Percentiles rank a stretch among this genome's conserved stretches.
Conservation (phyloP, 1,140 invertebrate species). For the Caenorhabditis brenneri region DNA sequence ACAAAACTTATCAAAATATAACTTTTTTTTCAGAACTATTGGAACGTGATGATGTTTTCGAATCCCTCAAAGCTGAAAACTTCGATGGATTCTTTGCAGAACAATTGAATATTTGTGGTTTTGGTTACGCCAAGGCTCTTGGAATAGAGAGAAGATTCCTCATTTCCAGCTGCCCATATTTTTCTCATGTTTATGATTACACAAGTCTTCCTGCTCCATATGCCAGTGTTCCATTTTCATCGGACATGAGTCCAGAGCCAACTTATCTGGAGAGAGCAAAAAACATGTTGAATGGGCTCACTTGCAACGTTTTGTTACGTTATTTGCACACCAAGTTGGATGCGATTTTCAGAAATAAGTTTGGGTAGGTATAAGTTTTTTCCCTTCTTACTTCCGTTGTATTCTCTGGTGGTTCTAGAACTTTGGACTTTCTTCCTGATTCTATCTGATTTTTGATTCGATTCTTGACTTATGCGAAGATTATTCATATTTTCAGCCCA, state of each 20-base stretch:
- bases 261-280: background rate
- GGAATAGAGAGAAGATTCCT: background rate
- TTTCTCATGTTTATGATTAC: conserved; percentile 7
- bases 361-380: conserved; percentile 45
- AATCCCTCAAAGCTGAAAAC: background rate
- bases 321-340: background rate
- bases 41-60: background rate
- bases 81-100: background rate
- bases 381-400: too few species aligned
- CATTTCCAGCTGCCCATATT: background rate
- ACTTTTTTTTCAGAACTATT: background rate
- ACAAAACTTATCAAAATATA: background rate
- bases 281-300: background rate
- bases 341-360: conserved; percentile 43
- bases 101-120: conserved; percentile 21
- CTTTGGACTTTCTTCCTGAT: background rate
- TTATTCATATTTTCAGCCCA: conserved; percentile 43
- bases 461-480: background rate
- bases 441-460: background rate
- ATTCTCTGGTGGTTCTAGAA: too few species aligned
- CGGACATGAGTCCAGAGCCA: conserved; percentile 4
- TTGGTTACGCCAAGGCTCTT: background rate
- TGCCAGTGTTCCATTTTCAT: background rate
- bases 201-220: background rate
- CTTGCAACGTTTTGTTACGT: background rate